These are phyloP conservation scores for Sebastes itinus DNA, from an alignment of 2,797 vertebrate species.

Conservation along the genomic window DNA sequence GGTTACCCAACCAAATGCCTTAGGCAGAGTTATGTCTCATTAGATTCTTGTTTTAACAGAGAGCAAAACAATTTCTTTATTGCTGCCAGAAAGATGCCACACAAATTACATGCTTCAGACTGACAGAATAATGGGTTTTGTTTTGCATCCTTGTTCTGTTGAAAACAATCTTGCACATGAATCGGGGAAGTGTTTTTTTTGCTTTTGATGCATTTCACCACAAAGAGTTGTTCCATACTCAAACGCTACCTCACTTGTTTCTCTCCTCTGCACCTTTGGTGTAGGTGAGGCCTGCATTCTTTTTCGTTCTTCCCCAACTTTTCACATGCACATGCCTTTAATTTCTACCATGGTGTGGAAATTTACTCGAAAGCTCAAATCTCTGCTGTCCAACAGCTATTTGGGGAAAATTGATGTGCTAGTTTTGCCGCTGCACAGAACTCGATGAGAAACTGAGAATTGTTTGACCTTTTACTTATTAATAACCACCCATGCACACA, in stretches of 20 bases:
- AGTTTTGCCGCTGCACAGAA: neutral
- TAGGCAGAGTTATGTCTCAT: neutral
- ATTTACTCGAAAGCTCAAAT: slow-evolving; percentile 66
- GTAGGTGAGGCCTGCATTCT: slow-evolving; percentile 58
- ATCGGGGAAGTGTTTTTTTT: neutral
- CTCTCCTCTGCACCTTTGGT: slow-evolving; percentile 27
- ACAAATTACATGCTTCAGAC: neutral
- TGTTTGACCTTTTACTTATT: neutral
- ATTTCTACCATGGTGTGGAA: slow-evolving; percentile 76
- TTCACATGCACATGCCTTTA: slow-evolving; percentile 74
- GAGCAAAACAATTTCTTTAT: neutral
- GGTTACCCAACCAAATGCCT: slow-evolving; percentile 1
- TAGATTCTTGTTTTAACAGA: slow-evolving; percentile 1
- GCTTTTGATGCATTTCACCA: slow-evolving; percentile 1
- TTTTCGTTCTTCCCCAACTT: slow-evolving; percentile 69
- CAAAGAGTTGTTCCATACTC: slow-evolving; percentile 20
- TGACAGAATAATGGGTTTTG: neutral
- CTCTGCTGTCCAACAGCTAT: slow-evolving; percentile 41
- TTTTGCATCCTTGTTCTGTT: neutral
- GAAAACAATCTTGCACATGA: neutral
- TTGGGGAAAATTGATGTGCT: slow-evolving; percentile 35
- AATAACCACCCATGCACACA: neutral
- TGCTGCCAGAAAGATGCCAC: neutral
- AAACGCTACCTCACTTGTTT: neutral
- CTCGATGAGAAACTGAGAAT: neutral